Percentiles rank a stretch among this genome's conserved stretches.
These are phyloP conservation scores for Caloenas nicobarica DNA, from an alignment of 2,113 vertebrate genomes.

Conservation along the genomic window DNA sequence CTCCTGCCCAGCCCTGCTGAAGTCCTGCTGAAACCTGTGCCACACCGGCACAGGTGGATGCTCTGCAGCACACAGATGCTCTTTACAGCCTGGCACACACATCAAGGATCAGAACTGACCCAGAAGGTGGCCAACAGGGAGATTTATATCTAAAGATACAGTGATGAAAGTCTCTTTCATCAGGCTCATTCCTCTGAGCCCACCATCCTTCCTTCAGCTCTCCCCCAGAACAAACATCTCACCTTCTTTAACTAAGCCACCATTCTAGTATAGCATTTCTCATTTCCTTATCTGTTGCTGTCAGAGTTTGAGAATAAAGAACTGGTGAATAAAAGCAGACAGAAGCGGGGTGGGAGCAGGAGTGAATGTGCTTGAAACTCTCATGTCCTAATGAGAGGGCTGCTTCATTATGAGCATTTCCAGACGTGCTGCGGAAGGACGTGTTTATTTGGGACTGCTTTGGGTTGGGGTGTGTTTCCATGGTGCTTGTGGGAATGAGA, in stretches of 20 bases:
- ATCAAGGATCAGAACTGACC: background rate
- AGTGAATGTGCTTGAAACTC: background rate
- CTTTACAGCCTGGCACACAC: background rate
- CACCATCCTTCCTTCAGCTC: background rate
- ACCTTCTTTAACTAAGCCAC: background rate
- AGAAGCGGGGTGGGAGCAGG: background rate
- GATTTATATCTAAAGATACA: background rate
- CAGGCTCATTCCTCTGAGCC: background rate
- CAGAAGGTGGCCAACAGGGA: background rate
- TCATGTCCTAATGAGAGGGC: background rate
- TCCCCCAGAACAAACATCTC: background rate
- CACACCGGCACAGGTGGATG: background rate
- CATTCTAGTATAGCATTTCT: background rate
- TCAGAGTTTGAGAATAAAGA: slow-evolving; percentile 2
- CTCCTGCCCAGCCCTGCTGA: background rate
- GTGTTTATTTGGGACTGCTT: background rate
- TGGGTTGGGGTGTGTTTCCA: background rate
- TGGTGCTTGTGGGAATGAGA: background rate
- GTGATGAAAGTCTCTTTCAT: background rate
- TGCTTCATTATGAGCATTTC: background rate
- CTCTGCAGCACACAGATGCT: background rate
- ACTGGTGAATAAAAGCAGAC: background rate
- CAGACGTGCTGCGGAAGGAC: background rate
- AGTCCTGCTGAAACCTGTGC: background rate
- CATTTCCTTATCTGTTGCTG: background rate